Conservation (phyloP, 2,113 vertebrate genomes). For the Sceloporus undulatus region DNA sequence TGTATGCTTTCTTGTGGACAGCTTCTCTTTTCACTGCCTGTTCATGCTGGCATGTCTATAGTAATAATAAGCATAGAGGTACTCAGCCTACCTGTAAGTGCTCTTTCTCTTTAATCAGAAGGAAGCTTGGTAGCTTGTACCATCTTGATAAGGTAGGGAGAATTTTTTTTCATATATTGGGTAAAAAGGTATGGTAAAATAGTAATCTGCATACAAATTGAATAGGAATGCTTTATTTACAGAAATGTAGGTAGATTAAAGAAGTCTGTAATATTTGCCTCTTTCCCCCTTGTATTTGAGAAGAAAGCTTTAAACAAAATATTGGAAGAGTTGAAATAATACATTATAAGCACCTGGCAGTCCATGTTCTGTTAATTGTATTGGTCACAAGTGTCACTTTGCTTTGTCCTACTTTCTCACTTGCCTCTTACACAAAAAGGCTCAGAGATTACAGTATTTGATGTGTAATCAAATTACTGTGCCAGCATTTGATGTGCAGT, state of each 20-base stretch:
- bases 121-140: too few relatives aligned
- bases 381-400: neutral
- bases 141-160: too few relatives aligned
- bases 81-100: too few relatives aligned
- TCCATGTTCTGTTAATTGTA: neutral
- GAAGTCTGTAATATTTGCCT: neutral
- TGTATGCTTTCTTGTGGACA: too few relatives aligned
- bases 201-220: neutral
- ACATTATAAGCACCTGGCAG: neutral
- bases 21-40: too few relatives aligned
- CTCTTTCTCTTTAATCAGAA: too few relatives aligned
- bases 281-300: neutral
- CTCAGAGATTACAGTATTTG: neutral
- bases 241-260: neutral
- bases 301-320: neutral
- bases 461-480: neutral
- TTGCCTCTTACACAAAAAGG: neutral
- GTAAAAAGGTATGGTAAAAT: too few relatives aligned
- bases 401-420: too few relatives aligned
- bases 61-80: too few relatives aligned
- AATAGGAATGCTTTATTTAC: neutral
- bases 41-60: too few relatives aligned
- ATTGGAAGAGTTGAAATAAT: too few relatives aligned
- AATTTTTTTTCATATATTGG: too few relatives aligned
- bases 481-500: neutral